phyloP scores from a whole-genome alignment of 2,113 vertebrate genomes.

The Dinomys branickii region DNA sequence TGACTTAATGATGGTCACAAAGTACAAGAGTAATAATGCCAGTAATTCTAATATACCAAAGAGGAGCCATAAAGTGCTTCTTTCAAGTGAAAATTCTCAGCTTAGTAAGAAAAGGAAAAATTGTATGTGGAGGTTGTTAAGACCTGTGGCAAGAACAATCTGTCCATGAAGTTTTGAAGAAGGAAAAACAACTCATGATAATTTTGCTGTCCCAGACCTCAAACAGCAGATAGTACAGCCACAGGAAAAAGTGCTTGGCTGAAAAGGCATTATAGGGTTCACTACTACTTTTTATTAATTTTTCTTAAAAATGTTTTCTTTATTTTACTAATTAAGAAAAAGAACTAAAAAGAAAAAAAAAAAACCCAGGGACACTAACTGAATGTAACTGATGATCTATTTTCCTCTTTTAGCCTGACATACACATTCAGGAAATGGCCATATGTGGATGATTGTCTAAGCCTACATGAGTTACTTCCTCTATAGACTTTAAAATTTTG shows the following conservation, averaged over 20 bases:
- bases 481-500: not conserved
- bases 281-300: not conserved
- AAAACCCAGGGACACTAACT: not conserved
- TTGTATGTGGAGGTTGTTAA: not conserved
- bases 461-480: not conserved
- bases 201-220: not conserved
- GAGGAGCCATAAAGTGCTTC: not conserved
- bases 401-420: not conserved
- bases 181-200: not conserved
- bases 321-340: not conserved
- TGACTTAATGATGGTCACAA: not conserved
- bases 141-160: not conserved
- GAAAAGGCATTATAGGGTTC: not conserved
- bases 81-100: not conserved
- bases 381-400: not conserved
- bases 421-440: not conserved
- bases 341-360: not conserved
- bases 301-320: not conserved
- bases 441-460: not conserved
- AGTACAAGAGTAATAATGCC: not conserved
- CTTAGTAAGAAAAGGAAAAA: not conserved
- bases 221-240: not conserved
- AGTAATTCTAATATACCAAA: not conserved
- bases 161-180: not conserved
- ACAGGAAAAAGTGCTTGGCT: not conserved